Percentiles rank a stretch among this genome's conserved stretches.
These are phyloP conservation scores for Myotis planiceps DNA, from an alignment of 2,797 vertebrate genomes.

Conservation along the genomic window DNA sequence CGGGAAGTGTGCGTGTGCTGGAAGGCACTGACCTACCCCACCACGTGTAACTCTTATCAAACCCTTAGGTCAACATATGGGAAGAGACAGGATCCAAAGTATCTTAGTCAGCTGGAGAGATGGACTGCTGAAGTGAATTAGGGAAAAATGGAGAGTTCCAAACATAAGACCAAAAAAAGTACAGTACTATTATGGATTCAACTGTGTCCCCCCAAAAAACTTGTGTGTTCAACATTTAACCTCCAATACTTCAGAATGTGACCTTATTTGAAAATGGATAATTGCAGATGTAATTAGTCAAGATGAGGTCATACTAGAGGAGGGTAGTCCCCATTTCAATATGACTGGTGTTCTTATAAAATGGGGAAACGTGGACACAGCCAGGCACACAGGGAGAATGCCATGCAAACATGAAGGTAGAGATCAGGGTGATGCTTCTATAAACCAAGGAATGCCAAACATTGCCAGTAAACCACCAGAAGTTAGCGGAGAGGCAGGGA, in stretches of 20 bases:
- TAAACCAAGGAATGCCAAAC: background rate
- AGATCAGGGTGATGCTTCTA: background rate
- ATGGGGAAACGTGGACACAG: background rate
- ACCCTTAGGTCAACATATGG: background rate
- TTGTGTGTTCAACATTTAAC: background rate
- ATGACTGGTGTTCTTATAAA: background rate
- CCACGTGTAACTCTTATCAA: background rate
- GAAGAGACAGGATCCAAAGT: constrained; percentile 4
- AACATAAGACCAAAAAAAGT: background rate
- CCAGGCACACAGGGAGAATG: background rate
- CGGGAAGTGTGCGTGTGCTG: background rate
- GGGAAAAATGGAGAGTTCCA: background rate
- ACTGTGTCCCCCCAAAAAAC: background rate
- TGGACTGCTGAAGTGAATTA: background rate
- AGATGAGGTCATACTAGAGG: background rate
- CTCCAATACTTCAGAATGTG: background rate
- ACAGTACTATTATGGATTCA: background rate
- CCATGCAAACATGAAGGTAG: background rate
- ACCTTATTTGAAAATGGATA: constrained; percentile 22
- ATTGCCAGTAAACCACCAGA: background rate
- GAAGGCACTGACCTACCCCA: background rate
- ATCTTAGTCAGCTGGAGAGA: background rate
- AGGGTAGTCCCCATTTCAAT: background rate
- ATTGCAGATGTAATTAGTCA: background rate
- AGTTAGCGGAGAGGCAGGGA: background rate